Conservation (phyloP, 2,113 vertebrate species). For the Leptobrachium leishanense region DNA sequence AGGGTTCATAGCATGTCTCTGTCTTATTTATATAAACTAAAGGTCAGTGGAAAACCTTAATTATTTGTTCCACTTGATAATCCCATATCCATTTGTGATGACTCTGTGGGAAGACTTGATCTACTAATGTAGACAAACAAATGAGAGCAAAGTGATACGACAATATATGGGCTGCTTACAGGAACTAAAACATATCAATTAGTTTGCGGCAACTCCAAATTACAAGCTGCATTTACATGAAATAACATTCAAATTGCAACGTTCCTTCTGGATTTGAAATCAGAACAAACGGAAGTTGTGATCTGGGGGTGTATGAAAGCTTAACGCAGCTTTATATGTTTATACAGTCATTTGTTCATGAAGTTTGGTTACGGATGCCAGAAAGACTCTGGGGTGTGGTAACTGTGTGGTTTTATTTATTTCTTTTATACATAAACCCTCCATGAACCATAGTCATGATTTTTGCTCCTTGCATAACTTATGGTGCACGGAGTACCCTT, state of each 20-base stretch:
- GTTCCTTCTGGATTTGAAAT: constrained; percentile 35
- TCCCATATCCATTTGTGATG: not conserved
- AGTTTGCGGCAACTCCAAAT: constrained; percentile 43
- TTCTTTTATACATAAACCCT: too few relatives aligned
- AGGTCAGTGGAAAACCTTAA: not conserved
- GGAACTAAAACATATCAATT: constrained; percentile 33
- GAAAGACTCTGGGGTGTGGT: not conserved
- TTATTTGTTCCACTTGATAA: not conserved
- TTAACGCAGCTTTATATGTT: constrained; percentile 12
- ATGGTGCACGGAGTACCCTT: too few relatives aligned
- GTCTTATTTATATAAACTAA: not conserved
- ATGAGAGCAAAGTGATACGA: constrained; percentile 9
- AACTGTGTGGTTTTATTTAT: not conserved
- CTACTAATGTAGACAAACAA: too few relatives aligned
- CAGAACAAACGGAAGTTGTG: constrained; percentile 28
- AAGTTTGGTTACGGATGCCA: constrained; percentile 23
- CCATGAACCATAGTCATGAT: too few relatives aligned
- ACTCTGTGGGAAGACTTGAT: too few relatives aligned
- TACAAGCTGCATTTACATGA: constrained; percentile 36
- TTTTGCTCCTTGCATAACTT: too few relatives aligned
- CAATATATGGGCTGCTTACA: constrained; percentile 9
- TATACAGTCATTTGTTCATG: constrained; percentile 11
- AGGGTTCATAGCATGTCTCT: not conserved
- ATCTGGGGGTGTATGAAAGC: constrained; percentile 23
- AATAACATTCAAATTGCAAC: constrained; percentile 41